Conservation (phyloP, 2,888 invertebrate genomes). For the Drosophila flavopinicola region DNA sequence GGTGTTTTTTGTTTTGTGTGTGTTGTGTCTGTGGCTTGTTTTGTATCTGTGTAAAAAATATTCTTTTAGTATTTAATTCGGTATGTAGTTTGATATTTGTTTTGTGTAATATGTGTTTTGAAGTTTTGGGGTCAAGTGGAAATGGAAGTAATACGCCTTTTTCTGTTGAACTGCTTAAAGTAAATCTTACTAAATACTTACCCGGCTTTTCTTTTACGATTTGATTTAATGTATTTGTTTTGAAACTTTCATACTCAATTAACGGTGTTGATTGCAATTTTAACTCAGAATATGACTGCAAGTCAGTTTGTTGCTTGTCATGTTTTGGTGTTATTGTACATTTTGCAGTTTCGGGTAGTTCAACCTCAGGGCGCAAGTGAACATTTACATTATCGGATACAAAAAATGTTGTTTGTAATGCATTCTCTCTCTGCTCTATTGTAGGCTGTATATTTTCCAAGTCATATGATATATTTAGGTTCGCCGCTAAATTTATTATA, state of each 20-base stretch:
- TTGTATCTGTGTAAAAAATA: slow-evolving; percentile 82
- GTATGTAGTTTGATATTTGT: slow-evolving; percentile 43
- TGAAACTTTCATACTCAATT: slow-evolving; percentile 38
- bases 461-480: slow-evolving; percentile 6
- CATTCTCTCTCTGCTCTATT: slow-evolving; percentile 23
- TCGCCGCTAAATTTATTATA: slow-evolving; percentile 18
- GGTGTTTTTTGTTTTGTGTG: slow-evolving; percentile 84
- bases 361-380: slow-evolving; percentile 4
- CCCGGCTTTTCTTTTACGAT: slow-evolving; percentile 49
- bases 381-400: slow-evolving; percentile 25
- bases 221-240: slow-evolving; percentile 38
- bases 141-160: slow-evolving; percentile 83
- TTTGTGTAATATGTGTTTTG: slow-evolving; percentile 81
- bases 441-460: slow-evolving; percentile 20
- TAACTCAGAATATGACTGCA: slow-evolving; percentile 26
- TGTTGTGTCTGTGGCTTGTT: slow-evolving; percentile 82
- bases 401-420: slow-evolving; percentile 27
- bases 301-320: slow-evolving; percentile 26
- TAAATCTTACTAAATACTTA: slow-evolving; percentile 49
- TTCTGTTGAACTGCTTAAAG: slow-evolving; percentile 54
- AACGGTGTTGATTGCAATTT: slow-evolving; percentile 15
- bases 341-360: slow-evolving; percentile 36
- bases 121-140: slow-evolving; percentile 59
- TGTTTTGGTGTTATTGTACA: slow-evolving; percentile 21
- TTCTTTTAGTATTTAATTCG: slow-evolving; percentile 55